phyloP scores from a whole-genome alignment of 2,113 vertebrate species.

The Myocastor coypus region DNA sequence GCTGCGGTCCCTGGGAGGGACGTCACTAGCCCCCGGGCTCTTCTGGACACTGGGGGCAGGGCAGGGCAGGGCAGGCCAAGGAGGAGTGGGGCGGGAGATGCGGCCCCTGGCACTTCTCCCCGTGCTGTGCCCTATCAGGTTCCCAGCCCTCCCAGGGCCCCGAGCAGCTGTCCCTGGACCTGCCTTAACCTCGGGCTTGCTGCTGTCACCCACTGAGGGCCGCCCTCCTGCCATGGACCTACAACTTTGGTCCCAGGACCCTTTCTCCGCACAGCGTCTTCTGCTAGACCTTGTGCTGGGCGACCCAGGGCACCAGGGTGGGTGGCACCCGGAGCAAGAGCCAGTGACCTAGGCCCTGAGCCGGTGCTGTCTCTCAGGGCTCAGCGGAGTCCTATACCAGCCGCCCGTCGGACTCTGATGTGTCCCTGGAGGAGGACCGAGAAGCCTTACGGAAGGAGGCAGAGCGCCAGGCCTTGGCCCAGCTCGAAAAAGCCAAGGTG shows the following conservation, averaged over 20 bases:
- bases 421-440: conserved; percentile 97
- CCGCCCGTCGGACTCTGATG: conserved; percentile 97
- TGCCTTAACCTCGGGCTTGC: conserved; percentile 62
- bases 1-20: conserved; percentile 5
- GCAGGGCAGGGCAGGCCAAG: conserved; percentile 52
- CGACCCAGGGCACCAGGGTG: neutral
- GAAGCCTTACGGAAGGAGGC: conserved; percentile 97
- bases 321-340: neutral
- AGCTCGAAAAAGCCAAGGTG: conserved; percentile 99
- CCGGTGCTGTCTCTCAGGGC: conserved; percentile 87
- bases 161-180: conserved; percentile 79
- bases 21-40: neutral
- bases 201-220: conserved; percentile 42
- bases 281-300: neutral
- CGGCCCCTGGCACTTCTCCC: neutral
- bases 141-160: conserved; percentile 73
- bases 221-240: neutral
- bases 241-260: neutral
- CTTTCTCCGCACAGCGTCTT: neutral
- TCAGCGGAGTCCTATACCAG: conserved; percentile 99
- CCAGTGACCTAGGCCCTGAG: neutral
- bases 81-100: conserved; percentile 4
- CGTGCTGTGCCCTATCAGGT: conserved; percentile 74
- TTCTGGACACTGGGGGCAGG: conserved; percentile 40
- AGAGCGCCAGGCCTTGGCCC: conserved; percentile 96